These are phyloP conservation scores for Pissodes strobi DNA, from an alignment of 1,140 invertebrate genomes.

Conservation along the genomic window DNA sequence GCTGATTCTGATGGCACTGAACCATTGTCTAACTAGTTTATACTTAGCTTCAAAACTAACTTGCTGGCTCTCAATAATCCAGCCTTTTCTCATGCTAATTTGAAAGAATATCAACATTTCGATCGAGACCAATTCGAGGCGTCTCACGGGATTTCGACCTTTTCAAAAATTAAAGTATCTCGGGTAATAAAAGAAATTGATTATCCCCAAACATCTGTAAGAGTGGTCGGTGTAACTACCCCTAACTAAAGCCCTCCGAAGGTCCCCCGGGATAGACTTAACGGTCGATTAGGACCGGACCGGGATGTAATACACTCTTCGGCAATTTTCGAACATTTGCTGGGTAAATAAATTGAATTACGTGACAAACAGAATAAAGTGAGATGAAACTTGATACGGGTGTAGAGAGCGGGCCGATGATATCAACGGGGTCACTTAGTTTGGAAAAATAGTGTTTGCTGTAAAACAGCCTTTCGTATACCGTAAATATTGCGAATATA, in stretches of 20 bases:
- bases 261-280: slow-evolving; percentile 44
- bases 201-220: slow-evolving; percentile 42
- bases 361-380: slow-evolving; percentile 41
- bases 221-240: slow-evolving; percentile 45
- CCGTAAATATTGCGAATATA: no score
- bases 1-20: no score
- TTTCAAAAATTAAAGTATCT: slow-evolving; percentile 38
- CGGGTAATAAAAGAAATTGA: slow-evolving; percentile 39
- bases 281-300: slow-evolving; percentile 50
- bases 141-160: slow-evolving; percentile 14
- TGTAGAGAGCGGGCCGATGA: no score
- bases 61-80: no score
- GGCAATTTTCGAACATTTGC: slow-evolving; percentile 49
- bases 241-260: slow-evolving; percentile 35
- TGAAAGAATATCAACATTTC: background rate
- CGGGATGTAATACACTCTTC: slow-evolving; percentile 51
- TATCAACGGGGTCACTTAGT: no score
- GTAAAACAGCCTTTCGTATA: no score
- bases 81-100: background rate
- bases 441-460: no score
- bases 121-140: background rate
- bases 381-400: no score
- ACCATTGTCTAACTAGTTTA: no score
- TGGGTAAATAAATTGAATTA: slow-evolving; percentile 48
- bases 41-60: no score